Conservation (phyloP, 2,113 vertebrate species). For the Diphyllodes magnificus region DNA sequence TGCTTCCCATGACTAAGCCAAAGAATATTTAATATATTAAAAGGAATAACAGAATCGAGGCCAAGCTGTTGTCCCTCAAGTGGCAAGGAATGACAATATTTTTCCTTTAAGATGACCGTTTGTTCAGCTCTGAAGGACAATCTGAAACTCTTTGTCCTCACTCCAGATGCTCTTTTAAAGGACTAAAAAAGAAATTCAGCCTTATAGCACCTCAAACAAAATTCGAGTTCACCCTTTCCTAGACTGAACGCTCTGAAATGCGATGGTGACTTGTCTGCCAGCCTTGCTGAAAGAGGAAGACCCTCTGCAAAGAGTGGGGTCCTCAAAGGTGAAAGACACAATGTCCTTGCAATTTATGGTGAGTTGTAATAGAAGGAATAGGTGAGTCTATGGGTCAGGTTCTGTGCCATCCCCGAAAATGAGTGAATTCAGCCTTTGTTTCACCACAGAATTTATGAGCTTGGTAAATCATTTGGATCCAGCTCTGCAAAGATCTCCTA, state of each 20-base stretch:
- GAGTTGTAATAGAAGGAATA: not conserved
- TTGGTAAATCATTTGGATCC: not conserved
- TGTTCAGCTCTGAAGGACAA: not conserved
- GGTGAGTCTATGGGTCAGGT: not conserved
- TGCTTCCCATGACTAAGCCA: slow-evolving; percentile 49
- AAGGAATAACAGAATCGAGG: slow-evolving; percentile 13
- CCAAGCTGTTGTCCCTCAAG: slow-evolving; percentile 19
- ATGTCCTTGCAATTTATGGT: not conserved
- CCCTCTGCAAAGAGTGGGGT: not conserved
- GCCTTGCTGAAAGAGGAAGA: not conserved
- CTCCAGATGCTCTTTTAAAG: not conserved
- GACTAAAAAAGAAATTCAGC: not conserved
- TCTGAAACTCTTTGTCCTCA: not conserved
- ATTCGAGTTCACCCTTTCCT: not conserved
- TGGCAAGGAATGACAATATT: not conserved
- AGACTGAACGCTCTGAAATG: not conserved
- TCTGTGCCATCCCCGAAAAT: not conserved
- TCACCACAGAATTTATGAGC: not conserved
- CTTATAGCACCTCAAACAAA: not conserved
- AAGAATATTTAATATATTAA: slow-evolving; percentile 58
- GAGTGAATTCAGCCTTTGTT: not conserved
- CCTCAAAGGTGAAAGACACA: not conserved
- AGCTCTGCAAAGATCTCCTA: not conserved
- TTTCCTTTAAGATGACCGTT: not conserved
- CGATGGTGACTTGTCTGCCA: not conserved